phyloP scores from a whole-genome alignment of 2,797 vertebrate species.

The Lacerta bilineata region DNA sequence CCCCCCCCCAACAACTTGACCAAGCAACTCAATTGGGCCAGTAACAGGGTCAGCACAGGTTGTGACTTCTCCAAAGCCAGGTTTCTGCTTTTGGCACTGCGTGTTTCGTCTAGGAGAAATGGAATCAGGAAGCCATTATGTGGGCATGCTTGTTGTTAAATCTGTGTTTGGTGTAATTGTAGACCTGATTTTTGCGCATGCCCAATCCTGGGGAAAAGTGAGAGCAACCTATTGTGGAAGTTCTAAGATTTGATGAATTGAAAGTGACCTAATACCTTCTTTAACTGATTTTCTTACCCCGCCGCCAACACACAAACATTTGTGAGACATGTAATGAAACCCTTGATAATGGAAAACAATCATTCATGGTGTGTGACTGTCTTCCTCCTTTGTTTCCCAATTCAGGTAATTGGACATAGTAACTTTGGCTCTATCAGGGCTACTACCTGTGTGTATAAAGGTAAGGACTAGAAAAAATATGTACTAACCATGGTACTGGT shows the following conservation, averaged over 20 bases:
- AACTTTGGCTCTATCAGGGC: slow-evolving; percentile 99
- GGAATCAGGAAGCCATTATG: neutral
- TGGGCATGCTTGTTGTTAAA: neutral
- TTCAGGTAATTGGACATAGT: slow-evolving; percentile 95
- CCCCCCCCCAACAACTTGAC: neutral
- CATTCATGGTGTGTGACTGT: slow-evolving; percentile 33
- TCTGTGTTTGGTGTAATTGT: neutral
- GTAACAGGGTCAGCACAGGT: neutral
- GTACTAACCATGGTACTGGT: neutral
- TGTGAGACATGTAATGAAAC: neutral
- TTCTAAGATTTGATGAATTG: neutral
- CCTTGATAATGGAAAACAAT: neutral
- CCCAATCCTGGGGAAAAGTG: neutral
- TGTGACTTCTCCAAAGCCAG: neutral
- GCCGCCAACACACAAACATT: neutral
- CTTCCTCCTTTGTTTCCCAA: slow-evolving; percentile 41
- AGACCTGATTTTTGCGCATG: neutral
- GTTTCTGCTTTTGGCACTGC: neutral
- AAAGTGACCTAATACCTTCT: neutral
- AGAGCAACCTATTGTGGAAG: neutral
- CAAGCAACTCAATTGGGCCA: neutral
- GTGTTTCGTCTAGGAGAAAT: neutral
- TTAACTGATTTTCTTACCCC: neutral
- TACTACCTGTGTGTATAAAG: slow-evolving; percentile 95
- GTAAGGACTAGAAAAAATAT: slow-evolving; percentile 76